Base-by-base conservation (phyloP, 2,888 invertebrate species). In the Sclerodermus sp. region DNA sequence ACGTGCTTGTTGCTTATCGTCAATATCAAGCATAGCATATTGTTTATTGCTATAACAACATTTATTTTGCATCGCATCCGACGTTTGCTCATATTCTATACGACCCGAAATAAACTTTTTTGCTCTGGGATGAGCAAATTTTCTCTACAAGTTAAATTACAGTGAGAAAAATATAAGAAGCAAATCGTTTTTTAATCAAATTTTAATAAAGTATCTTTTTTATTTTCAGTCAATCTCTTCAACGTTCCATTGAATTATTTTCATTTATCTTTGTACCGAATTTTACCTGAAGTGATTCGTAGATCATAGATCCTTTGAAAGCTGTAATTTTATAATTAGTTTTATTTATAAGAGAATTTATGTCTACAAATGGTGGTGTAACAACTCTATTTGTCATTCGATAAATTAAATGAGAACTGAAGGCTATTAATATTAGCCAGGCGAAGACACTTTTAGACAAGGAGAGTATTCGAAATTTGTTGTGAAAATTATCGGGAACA, bases 361-460 rank as follows among this genome's bases (percentile, higher is more conserved):
- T 0, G 40, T 57, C 44, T 0, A 17, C 18, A 39, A 67, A 67
- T 6, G 67, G 60, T n/a, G 52, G 42, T 2, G 30, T 31, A 4
- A 45, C 14, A 12, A 53, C 16, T 38, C 46, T 54, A 42, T 61
- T 43, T 0, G 64, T 47, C 58, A 62, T 60, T 12, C 45, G 54
- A 18, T 61, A 57, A 45, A 66, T 62, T 6, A 67, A 55, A 42
- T 61, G 42, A 1, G 66, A 58, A 16, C 54, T 62, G 38, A 58
- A 49, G 1, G 56, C 51, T 10, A 61, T 45, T 1, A 64, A n/a
- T 6, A 61, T n/a, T n/a, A 67, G 13, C 59, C 59, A 66, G 12
- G 62, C 51, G 13, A 66, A 65, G 1, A 62, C 34, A 37, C 47
- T 56, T 15, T 58, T 63, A 5, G 58, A 60, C 4, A 60, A 9